Conservation (phyloP, 2,113 vertebrate genomes). For the Prunella fulvescens region DNA sequence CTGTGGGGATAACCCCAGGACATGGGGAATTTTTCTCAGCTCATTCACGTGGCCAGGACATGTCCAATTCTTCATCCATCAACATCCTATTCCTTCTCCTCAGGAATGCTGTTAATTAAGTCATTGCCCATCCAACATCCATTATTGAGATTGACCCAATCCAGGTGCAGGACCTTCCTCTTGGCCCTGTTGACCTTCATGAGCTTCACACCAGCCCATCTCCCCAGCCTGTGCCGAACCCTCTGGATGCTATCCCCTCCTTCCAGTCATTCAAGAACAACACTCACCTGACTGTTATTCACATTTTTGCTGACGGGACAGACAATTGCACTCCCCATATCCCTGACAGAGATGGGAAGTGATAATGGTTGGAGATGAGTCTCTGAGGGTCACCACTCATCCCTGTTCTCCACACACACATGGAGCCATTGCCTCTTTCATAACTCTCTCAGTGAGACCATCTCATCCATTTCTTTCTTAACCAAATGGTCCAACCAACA, state of each 20-base stretch:
- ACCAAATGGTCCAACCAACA: background rate
- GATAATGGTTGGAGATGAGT: too few relatives aligned
- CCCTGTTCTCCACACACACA: background rate
- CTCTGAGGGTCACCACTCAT: background rate
- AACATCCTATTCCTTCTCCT: too few relatives aligned
- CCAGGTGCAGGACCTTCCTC: too few relatives aligned
- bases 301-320: too few relatives aligned
- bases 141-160: background rate
- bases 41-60: background rate
- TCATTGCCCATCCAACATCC: background rate
- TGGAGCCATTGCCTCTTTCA: background rate
- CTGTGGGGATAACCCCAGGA: too few relatives aligned
- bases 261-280: background rate
- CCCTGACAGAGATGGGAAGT: background rate
- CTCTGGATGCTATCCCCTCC: background rate
- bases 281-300: background rate
- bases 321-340: background rate
- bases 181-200: background rate
- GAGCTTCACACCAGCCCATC: background rate
- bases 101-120: background rate
- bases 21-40: too few relatives aligned
- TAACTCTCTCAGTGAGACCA: background rate
- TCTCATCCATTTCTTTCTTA: background rate
- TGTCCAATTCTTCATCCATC: background rate
- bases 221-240: too few relatives aligned